Evolutionary conservation across 2,797 vertebrate species (phyloP).

Genomic region (Adrianichthys oophorus): DNA sequence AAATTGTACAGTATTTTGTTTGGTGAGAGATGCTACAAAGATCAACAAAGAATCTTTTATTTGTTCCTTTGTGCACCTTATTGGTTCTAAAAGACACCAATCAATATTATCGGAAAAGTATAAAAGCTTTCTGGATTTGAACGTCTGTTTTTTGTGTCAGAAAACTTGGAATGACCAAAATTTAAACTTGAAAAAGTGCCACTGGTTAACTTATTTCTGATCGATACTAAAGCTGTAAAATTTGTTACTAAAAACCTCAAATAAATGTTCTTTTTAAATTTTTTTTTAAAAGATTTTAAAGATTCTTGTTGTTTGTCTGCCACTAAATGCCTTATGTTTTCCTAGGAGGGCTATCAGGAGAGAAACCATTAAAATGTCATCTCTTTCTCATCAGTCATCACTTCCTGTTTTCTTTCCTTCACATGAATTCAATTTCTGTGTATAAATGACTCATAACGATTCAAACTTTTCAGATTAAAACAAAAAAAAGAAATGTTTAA

Average conservation of each 20-base stretch:
- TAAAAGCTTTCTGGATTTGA: constrained; percentile 3
- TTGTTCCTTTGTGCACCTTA: background rate
- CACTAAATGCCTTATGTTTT: constrained; percentile 26
- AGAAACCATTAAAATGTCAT: constrained; percentile 38
- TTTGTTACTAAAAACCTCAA: background rate
- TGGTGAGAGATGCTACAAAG: background rate
- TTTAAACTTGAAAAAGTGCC: constrained; percentile 15
- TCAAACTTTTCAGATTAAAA: no score
- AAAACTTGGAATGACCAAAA: constrained; percentile 12
- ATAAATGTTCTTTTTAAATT: constrained; percentile 27
- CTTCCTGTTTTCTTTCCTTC: constrained; percentile 22
- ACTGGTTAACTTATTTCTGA: constrained; percentile 7
- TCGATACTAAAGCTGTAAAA: constrained; percentile 8
- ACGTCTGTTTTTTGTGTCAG: background rate
- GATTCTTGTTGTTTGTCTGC: constrained; percentile 11
- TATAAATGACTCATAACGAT: no score
- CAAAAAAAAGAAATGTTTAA: no score
- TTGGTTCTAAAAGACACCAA: constrained; percentile 4
- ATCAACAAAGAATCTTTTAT: background rate
- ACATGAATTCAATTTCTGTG: background rate
- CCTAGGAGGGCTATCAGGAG: background rate
- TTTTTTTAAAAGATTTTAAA: constrained; percentile 13
- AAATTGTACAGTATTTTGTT: background rate
- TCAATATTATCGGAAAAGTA: background rate
- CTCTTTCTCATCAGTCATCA: constrained; percentile 26